phyloP scores from a whole-genome alignment of 2,888 invertebrate species.

The Epirrita christyi region DNA sequence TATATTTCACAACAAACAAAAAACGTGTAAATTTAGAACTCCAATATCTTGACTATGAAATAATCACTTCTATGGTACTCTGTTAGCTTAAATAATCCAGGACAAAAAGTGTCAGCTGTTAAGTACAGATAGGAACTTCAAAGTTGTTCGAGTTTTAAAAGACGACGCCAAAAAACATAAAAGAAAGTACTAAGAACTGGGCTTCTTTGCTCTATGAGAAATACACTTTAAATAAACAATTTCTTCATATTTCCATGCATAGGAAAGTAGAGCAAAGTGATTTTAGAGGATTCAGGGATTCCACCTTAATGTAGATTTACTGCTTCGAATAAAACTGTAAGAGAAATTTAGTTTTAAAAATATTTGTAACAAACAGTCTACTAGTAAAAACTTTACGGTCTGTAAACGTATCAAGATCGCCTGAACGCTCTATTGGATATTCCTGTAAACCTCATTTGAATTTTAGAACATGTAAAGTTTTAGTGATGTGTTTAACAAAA shows the following conservation, averaged over 20 bases:
- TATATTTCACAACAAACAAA: too few relatives aligned
- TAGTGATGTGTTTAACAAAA: slow-evolving; percentile 5
- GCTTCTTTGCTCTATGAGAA: slow-evolving; percentile 22
- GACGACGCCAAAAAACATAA: slow-evolving; percentile 17
- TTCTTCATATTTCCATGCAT: slow-evolving; percentile 21
- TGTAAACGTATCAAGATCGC: not conserved
- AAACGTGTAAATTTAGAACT: too few relatives aligned
- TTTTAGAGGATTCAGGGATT: slow-evolving; percentile 19
- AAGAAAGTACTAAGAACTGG: slow-evolving; percentile 1
- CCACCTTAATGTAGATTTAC: slow-evolving; percentile 12
- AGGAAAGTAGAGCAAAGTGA: slow-evolving; percentile 14
- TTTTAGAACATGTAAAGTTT: slow-evolving; percentile 3
- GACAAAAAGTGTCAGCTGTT: slow-evolving; percentile 6
- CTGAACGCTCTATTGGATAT: slow-evolving; percentile 2
- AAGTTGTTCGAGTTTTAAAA: slow-evolving; percentile 19
- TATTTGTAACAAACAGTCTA: too few relatives aligned
- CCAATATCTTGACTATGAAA: too few relatives aligned
- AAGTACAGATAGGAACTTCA: slow-evolving; percentile 19
- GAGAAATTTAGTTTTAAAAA: not conserved
- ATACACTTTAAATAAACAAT: slow-evolving; percentile 25
- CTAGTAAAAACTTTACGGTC: not conserved
- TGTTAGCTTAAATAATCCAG: too few relatives aligned
- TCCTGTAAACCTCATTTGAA: slow-evolving; percentile 1
- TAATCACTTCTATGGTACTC: too few relatives aligned
- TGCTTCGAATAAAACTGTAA: slow-evolving; percentile 5